Conservation (phyloP, 2,113 vertebrate species). For the Hippocampus mohnikei region DNA sequence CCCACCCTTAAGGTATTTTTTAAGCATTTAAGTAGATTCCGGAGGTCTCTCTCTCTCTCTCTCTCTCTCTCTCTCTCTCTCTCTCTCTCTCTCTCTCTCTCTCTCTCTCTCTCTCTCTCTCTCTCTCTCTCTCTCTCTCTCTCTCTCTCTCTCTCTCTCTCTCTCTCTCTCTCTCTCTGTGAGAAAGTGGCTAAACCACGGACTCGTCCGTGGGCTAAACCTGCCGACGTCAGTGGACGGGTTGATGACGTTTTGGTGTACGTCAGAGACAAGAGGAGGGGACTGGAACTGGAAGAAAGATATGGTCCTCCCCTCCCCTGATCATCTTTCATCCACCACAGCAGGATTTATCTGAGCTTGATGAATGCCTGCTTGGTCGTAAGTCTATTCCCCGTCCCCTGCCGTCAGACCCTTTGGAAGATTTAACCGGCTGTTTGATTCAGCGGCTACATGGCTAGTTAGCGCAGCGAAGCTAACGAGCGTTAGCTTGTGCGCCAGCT, state of each 20-base stretch:
- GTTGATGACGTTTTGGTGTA: not conserved
- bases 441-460: not conserved
- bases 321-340: not conserved
- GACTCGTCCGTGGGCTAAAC: not conserved
- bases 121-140: no score
- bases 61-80: no score
- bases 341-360: no score
- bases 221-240: not conserved
- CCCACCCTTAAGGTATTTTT: no score
- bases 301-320: not conserved
- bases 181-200: no score
- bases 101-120: no score
- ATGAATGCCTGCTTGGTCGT: not conserved
- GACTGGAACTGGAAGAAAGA: not conserved
- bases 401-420: not conserved
- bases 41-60: no score
- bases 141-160: no score
- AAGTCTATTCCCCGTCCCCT: no score
- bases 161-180: no score
- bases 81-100: no score
- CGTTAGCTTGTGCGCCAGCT: conserved; percentile 1
- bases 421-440: not conserved
- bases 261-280: not conserved
- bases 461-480: not conserved
- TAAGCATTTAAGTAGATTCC: no score